Evolutionary conservation across 2,888 invertebrate genomes (phyloP).

Genomic region (Meteorus cinctellus): DNA sequence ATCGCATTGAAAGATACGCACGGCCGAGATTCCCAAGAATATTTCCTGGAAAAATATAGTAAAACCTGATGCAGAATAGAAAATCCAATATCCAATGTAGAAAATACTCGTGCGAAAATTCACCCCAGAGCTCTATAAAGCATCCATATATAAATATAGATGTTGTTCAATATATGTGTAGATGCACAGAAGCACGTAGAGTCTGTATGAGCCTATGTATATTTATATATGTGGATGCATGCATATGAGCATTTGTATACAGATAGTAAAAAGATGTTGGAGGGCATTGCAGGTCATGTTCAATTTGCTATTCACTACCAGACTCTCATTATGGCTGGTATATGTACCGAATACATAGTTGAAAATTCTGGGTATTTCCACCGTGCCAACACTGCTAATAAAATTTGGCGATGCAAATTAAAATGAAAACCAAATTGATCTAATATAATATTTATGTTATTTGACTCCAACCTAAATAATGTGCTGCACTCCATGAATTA

Average conservation of each 20-base stretch:
- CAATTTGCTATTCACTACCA: neutral
- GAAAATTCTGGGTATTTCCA: no score
- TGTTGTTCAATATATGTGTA: no score
- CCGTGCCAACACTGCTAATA: no score
- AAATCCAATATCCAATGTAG: conserved; percentile 1
- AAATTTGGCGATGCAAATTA: no score
- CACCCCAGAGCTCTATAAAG: neutral
- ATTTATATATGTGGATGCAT: neutral
- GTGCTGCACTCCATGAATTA: no score
- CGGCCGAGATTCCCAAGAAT: conserved; percentile 5
- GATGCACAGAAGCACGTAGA: no score
- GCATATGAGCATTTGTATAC: neutral
- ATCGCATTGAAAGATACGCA: neutral
- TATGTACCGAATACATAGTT: neutral
- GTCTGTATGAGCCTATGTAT: no score
- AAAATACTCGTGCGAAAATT: conserved; percentile 4
- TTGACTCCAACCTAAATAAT: no score
- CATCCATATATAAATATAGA: neutral
- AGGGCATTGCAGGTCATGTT: neutral
- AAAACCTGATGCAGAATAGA: conserved; percentile 9
- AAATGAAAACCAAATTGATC: no score
- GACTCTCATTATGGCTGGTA: neutral
- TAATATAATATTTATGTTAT: no score
- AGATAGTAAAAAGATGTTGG: neutral
- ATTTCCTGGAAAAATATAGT: conserved; percentile 2